These are phyloP conservation scores for Chlorodrepanis virens DNA, from an alignment of 2,113 vertebrate species.

Conservation along the genomic window DNA sequence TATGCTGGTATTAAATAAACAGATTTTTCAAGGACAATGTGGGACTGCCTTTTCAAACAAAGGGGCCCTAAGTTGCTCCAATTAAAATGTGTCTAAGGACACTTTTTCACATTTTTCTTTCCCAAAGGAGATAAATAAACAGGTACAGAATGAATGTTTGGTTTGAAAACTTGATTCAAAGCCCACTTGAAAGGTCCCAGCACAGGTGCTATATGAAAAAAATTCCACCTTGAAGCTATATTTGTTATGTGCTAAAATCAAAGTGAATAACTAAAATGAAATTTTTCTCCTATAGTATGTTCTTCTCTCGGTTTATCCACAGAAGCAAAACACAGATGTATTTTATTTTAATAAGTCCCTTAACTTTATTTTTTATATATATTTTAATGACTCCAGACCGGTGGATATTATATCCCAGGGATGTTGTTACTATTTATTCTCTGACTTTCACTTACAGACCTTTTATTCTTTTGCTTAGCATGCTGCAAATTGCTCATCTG, in stretches of 20 bases:
- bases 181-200: neutral
- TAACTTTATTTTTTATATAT: neutral
- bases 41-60: neutral
- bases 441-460: neutral
- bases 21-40: neutral
- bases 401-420: slow-evolving; percentile 35
- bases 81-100: neutral
- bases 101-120: neutral
- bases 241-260: neutral
- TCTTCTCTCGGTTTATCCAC: neutral
- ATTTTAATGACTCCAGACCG: slow-evolving; percentile 14
- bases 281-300: neutral
- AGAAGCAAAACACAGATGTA: neutral
- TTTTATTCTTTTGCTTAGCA: neutral
- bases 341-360: slow-evolving; percentile 36
- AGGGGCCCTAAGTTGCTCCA: neutral
- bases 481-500: slow-evolving; percentile 27
- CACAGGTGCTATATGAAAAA: neutral
- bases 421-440: slow-evolving; percentile 39
- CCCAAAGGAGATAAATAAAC: neutral
- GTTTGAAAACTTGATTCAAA: neutral
- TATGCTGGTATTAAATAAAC: neutral
- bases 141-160: neutral
- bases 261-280: neutral
- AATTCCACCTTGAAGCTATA: neutral